phyloP scores from a whole-genome alignment of 2,797 vertebrate species.

The Petrocephalus sullivani region DNA sequence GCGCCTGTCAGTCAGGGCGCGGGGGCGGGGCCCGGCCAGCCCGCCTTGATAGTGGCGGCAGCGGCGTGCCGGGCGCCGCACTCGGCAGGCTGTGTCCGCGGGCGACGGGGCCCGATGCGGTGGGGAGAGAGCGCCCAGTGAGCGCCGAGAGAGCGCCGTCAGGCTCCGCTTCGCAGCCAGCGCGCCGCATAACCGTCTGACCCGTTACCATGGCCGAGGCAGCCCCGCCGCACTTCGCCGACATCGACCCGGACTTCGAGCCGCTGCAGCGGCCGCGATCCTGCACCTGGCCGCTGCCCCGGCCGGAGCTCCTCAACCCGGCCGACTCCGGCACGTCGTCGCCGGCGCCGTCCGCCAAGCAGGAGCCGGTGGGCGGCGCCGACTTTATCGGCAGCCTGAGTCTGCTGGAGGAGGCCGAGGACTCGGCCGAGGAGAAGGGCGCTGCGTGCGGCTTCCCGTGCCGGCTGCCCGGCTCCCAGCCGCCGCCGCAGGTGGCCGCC shows the following conservation, averaged over 20 bases:
- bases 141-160: background rate
- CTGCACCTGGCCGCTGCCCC: slow-evolving; percentile 93
- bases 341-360: slow-evolving; percentile 77
- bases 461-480: slow-evolving; percentile 58
- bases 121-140: background rate
- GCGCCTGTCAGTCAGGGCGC: background rate
- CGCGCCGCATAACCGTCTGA: too few species aligned
- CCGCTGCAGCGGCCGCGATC: slow-evolving; percentile 88
- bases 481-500: slow-evolving; percentile 68
- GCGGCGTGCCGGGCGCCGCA: background rate
- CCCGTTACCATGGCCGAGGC: slow-evolving; percentile 74
- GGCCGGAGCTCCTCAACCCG: slow-evolving; percentile 82
- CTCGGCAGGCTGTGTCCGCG: background rate
- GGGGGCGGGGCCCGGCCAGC: background rate
- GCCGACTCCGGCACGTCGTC: slow-evolving; percentile 83
- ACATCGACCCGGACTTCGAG: slow-evolving; percentile 94
- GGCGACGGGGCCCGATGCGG: background rate
- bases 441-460: slow-evolving; percentile 71
- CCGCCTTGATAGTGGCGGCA: background rate
- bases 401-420: slow-evolving; percentile 81
- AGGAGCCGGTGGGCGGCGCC: slow-evolving; percentile 61
- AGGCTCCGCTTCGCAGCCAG: background rate
- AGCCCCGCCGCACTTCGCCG: slow-evolving; percentile 77
- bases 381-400: slow-evolving; percentile 83
- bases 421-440: slow-evolving; percentile 69